A percentile compares a stretch with the other conserved stretches of the same genome.
These are phyloP conservation scores for Torymus auratus DNA, from an alignment of 2,888 invertebrate genomes.

Conservation along the genomic window DNA sequence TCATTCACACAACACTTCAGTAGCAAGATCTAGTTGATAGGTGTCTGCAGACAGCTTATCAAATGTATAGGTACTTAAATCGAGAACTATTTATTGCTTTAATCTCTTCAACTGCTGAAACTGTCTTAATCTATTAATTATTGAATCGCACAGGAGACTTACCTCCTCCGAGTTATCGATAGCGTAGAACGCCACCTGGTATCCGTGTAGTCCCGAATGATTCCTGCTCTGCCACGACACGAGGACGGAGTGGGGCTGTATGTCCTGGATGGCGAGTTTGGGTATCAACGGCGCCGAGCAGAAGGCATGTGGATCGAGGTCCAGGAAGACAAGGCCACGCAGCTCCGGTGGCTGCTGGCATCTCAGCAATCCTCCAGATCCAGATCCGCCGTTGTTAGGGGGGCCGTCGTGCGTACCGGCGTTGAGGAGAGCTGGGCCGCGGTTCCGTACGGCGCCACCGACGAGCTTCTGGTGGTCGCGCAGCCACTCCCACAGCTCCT, in stretches of 20 bases:
- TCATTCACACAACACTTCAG: too few species aligned
- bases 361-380: constrained; percentile 54
- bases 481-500: constrained; percentile 95
- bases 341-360: constrained; percentile 92
- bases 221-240: constrained; percentile 94
- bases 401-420: not conserved
- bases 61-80: too few species aligned
- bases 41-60: too few species aligned
- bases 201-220: constrained; percentile 89
- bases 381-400: constrained; percentile 64
- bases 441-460: constrained; percentile 75
- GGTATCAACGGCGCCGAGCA: constrained; percentile 90
- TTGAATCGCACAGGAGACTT: not conserved
- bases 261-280: constrained; percentile 91
- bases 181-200: constrained; percentile 90
- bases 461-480: constrained; percentile 90
- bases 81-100: too few species aligned
- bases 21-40: too few species aligned
- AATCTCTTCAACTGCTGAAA: too few species aligned
- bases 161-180: constrained; percentile 75
- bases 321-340: constrained; percentile 85
- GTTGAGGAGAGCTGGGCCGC: constrained; percentile 66
- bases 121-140: too few species aligned
- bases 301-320: constrained; percentile 88
- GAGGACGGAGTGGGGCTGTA: constrained; percentile 90